phyloP scores from a whole-genome alignment of 2,113 vertebrate genomes.

The Sterrhoptilus dennistouni region DNA sequence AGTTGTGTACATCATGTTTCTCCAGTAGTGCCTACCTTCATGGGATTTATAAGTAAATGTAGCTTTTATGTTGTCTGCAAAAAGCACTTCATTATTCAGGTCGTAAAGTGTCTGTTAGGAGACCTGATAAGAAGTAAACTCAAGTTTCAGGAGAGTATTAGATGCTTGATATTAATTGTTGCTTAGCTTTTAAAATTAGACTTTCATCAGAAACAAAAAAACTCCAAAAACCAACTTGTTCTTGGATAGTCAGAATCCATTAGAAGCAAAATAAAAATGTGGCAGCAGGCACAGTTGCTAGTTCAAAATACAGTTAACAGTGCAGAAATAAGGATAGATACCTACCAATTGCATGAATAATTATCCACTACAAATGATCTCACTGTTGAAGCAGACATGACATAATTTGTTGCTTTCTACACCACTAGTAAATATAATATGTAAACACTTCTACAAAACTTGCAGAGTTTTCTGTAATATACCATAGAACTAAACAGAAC shows the following conservation, averaged over 20 bases:
- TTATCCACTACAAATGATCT: background rate
- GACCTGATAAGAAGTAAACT: background rate
- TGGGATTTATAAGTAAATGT: background rate
- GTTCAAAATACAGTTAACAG: background rate
- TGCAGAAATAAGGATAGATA: background rate
- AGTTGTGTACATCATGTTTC: background rate
- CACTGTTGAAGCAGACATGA: background rate
- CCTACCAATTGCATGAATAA: background rate
- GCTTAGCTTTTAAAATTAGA: background rate
- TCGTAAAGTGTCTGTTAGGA: constrained; percentile 11
- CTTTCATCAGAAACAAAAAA: background rate
- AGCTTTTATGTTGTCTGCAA: constrained; percentile 18
- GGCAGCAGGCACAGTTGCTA: background rate
- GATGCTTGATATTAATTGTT: background rate
- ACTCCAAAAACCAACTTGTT: background rate
- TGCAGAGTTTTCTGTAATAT: background rate
- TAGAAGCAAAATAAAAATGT: background rate
- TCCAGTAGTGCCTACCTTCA: background rate
- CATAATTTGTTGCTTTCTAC: background rate
- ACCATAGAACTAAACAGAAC: background rate
- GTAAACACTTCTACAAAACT: background rate
- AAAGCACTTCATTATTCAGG: constrained; percentile 8
- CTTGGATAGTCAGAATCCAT: background rate
- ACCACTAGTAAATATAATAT: background rate
- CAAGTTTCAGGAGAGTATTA: background rate